Evolutionary conservation across 2,797 vertebrate genomes (phyloP).

Genomic region (Crypturellus tataupa): DNA sequence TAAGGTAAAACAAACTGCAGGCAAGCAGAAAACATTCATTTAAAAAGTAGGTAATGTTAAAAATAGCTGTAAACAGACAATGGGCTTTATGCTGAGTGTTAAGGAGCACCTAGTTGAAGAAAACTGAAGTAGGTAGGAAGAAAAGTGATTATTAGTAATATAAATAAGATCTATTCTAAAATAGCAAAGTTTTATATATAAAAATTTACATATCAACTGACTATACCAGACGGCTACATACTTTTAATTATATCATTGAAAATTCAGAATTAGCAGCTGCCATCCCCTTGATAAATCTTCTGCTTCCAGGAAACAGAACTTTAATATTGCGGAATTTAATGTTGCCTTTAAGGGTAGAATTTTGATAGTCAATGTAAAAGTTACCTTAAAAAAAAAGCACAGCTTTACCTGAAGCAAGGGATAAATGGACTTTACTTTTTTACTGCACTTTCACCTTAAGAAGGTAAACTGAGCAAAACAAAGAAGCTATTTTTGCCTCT

Average conservation of each 20-base stretch:
- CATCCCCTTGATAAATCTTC: background rate
- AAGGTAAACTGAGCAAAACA: background rate
- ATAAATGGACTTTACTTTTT: background rate
- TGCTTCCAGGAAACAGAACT: background rate
- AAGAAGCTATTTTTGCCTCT: background rate
- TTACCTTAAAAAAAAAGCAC: background rate
- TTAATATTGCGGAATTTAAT: background rate
- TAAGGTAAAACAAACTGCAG: slow-evolving; percentile 6
- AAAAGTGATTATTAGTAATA: slow-evolving; percentile 20
- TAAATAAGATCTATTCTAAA: slow-evolving; percentile 15
- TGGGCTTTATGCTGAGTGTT: slow-evolving; percentile 6
- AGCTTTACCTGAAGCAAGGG: background rate
- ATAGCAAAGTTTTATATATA: background rate
- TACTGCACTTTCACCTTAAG: background rate
- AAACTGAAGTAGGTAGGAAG: slow-evolving; percentile 34
- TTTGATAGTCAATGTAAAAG: background rate
- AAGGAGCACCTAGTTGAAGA: slow-evolving; percentile 52
- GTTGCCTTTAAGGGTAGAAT: background rate
- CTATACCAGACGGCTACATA: background rate
- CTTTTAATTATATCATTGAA: background rate
- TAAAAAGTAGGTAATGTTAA: background rate
- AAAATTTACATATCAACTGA: background rate
- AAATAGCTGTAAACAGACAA: slow-evolving; percentile 37
- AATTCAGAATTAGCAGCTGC: background rate
- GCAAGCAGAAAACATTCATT: slow-evolving; percentile 16